phyloP scores from a whole-genome alignment of 1,140 invertebrate species.

The Drosophila dunni region DNA sequence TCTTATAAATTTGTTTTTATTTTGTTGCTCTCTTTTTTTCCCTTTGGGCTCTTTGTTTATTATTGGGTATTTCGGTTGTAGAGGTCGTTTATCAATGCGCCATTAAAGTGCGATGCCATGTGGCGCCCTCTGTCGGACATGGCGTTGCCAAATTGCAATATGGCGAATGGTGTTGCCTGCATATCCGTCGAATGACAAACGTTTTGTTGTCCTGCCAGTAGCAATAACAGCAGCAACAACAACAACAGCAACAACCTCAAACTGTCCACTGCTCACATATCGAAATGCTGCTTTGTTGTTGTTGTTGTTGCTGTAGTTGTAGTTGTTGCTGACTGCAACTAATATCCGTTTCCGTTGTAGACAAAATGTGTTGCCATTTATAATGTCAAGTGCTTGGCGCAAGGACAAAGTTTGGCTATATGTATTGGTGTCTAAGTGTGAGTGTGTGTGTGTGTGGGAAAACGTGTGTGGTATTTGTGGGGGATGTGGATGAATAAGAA shows the following conservation, averaged over 20 bases:
- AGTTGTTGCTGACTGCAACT: constrained; percentile 67
- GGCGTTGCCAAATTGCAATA: constrained; percentile 73
- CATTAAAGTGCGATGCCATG: constrained; percentile 72
- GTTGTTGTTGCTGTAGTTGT: constrained; percentile 19
- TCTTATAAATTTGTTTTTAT: constrained; percentile 35
- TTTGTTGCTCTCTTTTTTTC: constrained; percentile 39
- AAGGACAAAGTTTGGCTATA: constrained; percentile 5
- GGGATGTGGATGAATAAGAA: constrained; percentile 41
- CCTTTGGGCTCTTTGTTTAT: constrained; percentile 39
- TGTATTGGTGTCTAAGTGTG: neutral
- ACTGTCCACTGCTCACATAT: constrained; percentile 44
- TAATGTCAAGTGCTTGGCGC: constrained; percentile 72
- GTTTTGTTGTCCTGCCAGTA: constrained; percentile 62
- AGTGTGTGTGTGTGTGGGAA: neutral
- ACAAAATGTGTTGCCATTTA: constrained; percentile 83
- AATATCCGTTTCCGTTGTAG: constrained; percentile 83
- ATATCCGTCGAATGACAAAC: constrained; percentile 76
- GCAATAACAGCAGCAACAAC: constrained; percentile 27
- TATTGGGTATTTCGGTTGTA: constrained; percentile 47
- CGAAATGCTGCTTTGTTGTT: constrained; percentile 45
- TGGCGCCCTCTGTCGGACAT: constrained; percentile 57
- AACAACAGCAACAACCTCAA: constrained; percentile 20
- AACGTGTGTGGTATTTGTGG: constrained; percentile 24
- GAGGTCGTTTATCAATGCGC: constrained; percentile 75
- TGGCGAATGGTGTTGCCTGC: constrained; percentile 55